Evolutionary conservation across 2,113 vertebrate species (phyloP).

Genomic region (Peromyscus maniculatus): DNA sequence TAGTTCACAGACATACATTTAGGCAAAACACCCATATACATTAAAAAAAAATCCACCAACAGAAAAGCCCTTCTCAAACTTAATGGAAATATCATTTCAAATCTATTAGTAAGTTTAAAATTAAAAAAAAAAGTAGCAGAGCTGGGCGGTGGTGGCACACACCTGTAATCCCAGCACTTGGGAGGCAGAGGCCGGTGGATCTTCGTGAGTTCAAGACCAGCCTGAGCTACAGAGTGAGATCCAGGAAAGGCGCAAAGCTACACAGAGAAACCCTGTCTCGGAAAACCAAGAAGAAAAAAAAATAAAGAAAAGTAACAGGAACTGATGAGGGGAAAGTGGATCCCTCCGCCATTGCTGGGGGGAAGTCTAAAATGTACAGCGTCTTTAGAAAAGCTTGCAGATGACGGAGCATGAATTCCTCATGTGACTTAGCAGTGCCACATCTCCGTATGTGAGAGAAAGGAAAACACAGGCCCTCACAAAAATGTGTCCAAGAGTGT

Average conservation of each 20-base stretch:
- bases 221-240: too few relatives aligned
- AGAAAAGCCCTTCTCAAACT: neutral
- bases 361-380: neutral
- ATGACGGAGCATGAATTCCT: neutral
- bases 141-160: too few relatives aligned
- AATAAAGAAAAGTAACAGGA: neutral
- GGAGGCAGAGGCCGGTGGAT: too few relatives aligned
- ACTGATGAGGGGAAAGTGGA: neutral
- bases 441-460: neutral
- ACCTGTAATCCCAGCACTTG: too few relatives aligned
- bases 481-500: neutral
- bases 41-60: neutral
- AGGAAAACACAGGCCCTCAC: neutral
- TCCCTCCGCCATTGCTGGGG: neutral
- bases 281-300: too few relatives aligned
- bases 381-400: neutral
- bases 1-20: neutral
- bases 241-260: too few relatives aligned
- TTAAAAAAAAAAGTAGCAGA: neutral
- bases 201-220: too few relatives aligned
- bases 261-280: too few relatives aligned
- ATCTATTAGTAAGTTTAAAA: neutral
- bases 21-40: neutral
- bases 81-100: constrained; percentile 1
- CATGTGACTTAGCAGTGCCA: neutral